phyloP scores from a whole-genome alignment of 1,140 invertebrate genomes.

The Neotoxoptera formosana region DNA sequence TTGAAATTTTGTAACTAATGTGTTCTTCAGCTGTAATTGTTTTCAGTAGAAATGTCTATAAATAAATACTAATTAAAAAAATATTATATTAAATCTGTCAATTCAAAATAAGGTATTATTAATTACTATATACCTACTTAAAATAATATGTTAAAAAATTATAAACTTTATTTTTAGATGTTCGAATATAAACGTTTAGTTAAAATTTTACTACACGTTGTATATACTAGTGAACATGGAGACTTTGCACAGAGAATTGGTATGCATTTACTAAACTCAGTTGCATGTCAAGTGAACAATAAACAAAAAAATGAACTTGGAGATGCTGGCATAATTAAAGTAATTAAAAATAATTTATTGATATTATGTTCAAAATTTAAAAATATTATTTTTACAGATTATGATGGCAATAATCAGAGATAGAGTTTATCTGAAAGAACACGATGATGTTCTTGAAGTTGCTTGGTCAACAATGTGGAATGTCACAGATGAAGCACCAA shows the following conservation, averaged over 20 bases:
- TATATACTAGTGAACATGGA: slow-evolving; percentile 82
- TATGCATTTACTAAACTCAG: slow-evolving; percentile 92
- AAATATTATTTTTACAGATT: slow-evolving; percentile 68
- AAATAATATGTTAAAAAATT: slow-evolving; percentile 10
- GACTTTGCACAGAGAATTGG: slow-evolving; percentile 93
- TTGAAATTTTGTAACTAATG: not conserved
- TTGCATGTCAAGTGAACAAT: slow-evolving; percentile 95
- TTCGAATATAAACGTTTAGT: slow-evolving; percentile 92
- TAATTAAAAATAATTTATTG: slow-evolving; percentile 63
- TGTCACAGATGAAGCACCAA: slow-evolving; percentile 94
- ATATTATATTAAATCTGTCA: not conserved
- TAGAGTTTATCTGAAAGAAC: slow-evolving; percentile 73
- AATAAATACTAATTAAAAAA: not conserved
- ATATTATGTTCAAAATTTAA: not conserved
- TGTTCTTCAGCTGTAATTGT: not conserved
- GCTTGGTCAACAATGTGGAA: slow-evolving; percentile 99
- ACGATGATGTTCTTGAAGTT: slow-evolving; percentile 94
- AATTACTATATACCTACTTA: too few species aligned
- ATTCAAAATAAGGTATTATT: not conserved
- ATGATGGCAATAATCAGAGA: slow-evolving; percentile 86
- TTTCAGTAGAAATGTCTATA: not conserved
- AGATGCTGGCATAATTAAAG: slow-evolving; percentile 85
- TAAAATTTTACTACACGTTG: slow-evolving; percentile 82
- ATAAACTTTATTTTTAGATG: slow-evolving; percentile 69
- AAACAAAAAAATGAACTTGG: slow-evolving; percentile 90